Percentiles rank a stretch among this genome's conserved stretches.
Evolutionary conservation across 2,113 vertebrate genomes (phyloP).

Genomic region (Melanerpes aurifrons): DNA sequence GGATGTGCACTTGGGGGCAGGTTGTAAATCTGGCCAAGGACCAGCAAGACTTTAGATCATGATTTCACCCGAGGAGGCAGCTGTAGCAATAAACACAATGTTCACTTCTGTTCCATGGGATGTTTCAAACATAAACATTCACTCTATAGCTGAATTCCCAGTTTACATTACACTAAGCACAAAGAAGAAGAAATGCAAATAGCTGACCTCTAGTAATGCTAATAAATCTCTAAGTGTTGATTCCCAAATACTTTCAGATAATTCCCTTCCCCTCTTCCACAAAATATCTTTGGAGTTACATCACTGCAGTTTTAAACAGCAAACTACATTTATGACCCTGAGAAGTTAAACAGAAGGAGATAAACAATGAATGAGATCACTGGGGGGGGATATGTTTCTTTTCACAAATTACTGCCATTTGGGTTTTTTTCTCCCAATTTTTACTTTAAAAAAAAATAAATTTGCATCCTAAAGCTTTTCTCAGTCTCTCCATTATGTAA

Average conservation of each 20-base stretch:
- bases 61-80: slow-evolving; percentile 25
- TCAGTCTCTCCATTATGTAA: slow-evolving; percentile 82
- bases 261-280: slow-evolving; percentile 29
- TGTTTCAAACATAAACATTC: slow-evolving; percentile 58
- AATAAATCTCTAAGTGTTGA: slow-evolving; percentile 58
- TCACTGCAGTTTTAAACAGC: slow-evolving; percentile 61
- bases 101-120: slow-evolving; percentile 1
- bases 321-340: slow-evolving; percentile 70
- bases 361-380: slow-evolving; percentile 78
- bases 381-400: slow-evolving; percentile 67
- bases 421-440: neutral
- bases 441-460: slow-evolving; percentile 57
- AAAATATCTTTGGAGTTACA: slow-evolving; percentile 59
- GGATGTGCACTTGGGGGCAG: neutral
- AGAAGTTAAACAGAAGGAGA: slow-evolving; percentile 78
- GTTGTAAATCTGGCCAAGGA: slow-evolving; percentile 17
- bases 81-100: slow-evolving; percentile 47
- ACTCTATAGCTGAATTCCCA: slow-evolving; percentile 56
- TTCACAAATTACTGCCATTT: slow-evolving; percentile 75
- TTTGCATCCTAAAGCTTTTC: slow-evolving; percentile 81
- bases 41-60: slow-evolving; percentile 32
- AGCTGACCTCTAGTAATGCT: slow-evolving; percentile 40
- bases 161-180: slow-evolving; percentile 41
- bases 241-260: slow-evolving; percentile 49
- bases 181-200: slow-evolving; percentile 48